Percentiles rank a stretch among this genome's conserved stretches.
Evolutionary conservation across 2,797 vertebrate species (phyloP).

Genomic region (Peromyscus nudipes): DNA sequence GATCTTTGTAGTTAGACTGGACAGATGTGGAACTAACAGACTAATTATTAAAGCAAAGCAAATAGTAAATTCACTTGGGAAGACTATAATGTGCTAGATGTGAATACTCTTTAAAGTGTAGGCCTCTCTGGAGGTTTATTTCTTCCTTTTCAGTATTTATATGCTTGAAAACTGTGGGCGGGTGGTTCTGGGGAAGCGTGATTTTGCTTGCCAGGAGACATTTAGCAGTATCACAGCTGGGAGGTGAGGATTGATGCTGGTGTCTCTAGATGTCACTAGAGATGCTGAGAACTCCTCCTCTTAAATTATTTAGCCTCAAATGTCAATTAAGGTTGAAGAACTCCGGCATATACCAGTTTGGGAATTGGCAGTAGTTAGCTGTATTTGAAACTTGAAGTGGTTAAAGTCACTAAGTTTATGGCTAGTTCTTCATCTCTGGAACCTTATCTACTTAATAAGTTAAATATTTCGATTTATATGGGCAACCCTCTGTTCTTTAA

Average conservation of each 20-base stretch:
- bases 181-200: not conserved
- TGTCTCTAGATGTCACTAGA: not conserved
- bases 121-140: not conserved
- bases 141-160: constrained; percentile 51
- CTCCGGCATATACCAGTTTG: not conserved
- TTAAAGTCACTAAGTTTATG: constrained; percentile 8
- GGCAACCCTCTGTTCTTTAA: not conserved
- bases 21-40: constrained; percentile 44
- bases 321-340: not conserved
- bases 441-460: not conserved
- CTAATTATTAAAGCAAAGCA: constrained; percentile 57
- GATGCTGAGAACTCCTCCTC: not conserved
- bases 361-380: constrained; percentile 5
- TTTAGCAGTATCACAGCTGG: not conserved
- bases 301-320: constrained; percentile 43
- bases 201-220: constrained; percentile 1
- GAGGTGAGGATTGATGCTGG: not conserved
- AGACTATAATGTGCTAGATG: constrained; percentile 53
- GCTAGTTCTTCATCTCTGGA: not conserved
- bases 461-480: constrained; percentile 13
- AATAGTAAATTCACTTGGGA: constrained; percentile 44
- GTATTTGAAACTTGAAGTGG: constrained; percentile 38
- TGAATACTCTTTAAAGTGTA: not conserved
- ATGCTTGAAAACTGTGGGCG: constrained; percentile 16
- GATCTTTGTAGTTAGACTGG: constrained; percentile 43